Evolutionary conservation across 2,888 invertebrate genomes (phyloP).

Genomic region (Ischnus inquisitorius): DNA sequence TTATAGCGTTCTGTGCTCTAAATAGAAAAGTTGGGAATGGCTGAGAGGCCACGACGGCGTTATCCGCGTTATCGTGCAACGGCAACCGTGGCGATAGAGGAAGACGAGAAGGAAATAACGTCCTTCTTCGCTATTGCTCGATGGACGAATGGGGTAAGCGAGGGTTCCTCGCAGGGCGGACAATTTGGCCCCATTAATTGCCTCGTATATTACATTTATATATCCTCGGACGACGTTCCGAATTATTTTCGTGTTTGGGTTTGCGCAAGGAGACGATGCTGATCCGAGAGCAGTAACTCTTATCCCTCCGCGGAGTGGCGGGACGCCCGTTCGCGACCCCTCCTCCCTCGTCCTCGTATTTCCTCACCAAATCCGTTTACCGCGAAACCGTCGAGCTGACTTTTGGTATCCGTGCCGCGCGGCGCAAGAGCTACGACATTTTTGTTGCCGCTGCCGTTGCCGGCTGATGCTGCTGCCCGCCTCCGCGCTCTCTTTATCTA

Average conservation of each 20-base stretch:
- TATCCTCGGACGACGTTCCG: slow-evolving; percentile 63
- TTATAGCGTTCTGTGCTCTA: slow-evolving; percentile 45
- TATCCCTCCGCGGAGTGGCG: background rate
- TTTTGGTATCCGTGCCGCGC: slow-evolving; percentile 39
- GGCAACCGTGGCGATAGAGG: slow-evolving; percentile 45
- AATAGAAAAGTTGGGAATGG: slow-evolving; percentile 58
- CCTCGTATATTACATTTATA: slow-evolving; percentile 73
- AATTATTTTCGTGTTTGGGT: slow-evolving; percentile 68
- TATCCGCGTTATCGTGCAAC: slow-evolving; percentile 27
- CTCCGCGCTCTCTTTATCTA: too few relatives aligned
- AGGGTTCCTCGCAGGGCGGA: slow-evolving; percentile 51
- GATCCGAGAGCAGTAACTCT: slow-evolving; percentile 65
- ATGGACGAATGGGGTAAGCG: slow-evolving; percentile 56
- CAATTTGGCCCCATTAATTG: slow-evolving; percentile 72
- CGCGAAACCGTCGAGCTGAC: slow-evolving; percentile 62
- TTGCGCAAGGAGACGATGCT: slow-evolving; percentile 53
- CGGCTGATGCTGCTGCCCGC: too few relatives aligned
- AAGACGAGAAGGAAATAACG: slow-evolving; percentile 24
- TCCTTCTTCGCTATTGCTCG: slow-evolving; percentile 40
- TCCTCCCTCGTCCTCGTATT: slow-evolving; percentile 53
- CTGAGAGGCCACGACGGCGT: slow-evolving; percentile 9
- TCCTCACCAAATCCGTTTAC: slow-evolving; percentile 70
- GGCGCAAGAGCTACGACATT: slow-evolving; percentile 56
- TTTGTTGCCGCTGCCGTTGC: slow-evolving; percentile 44
- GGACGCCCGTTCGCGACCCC: background rate